Conservation (phyloP, 1,140 invertebrate species). For the Helicoverpa zea region DNA sequence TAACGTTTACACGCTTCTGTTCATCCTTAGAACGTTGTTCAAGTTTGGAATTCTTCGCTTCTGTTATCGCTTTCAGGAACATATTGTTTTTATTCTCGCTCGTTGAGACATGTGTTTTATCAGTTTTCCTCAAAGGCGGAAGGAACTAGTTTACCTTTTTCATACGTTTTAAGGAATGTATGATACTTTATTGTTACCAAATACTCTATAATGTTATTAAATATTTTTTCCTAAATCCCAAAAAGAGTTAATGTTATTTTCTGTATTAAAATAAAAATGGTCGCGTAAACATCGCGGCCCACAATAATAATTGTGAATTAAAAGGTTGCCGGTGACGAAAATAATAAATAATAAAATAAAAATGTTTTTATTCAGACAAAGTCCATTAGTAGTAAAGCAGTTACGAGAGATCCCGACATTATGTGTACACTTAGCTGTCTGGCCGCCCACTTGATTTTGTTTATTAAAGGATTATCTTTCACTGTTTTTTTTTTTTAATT, state of each 20-base stretch:
- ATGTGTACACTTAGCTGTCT: conserved; percentile 4
- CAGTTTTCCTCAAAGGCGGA: no score
- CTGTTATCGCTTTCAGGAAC: no score
- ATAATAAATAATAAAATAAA: no score
- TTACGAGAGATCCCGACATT: conserved; percentile 3
- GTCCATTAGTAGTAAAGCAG: no score
- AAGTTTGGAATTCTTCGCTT: neutral
- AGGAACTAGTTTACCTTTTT: no score
- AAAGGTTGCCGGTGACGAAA: conserved; percentile 16
- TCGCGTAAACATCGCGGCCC: neutral
- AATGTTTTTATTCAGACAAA: no score
- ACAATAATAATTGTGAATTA: conserved; percentile 39
- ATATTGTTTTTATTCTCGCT: no score
- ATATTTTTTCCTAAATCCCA: no score
- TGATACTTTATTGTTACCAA: no score
- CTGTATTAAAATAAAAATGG: conserved; percentile 4
- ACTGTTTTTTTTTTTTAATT: neutral
- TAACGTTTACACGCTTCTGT: neutral
- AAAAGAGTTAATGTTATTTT: conserved; percentile 14
- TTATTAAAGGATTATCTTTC: neutral
- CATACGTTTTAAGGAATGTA: no score
- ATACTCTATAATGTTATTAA: no score
- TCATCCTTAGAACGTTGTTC: neutral
- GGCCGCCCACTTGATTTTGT: neutral
- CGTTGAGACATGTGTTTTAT: no score